phyloP scores from a whole-genome alignment of 2,113 vertebrate genomes.

The Crotophaga sulcirostris region DNA sequence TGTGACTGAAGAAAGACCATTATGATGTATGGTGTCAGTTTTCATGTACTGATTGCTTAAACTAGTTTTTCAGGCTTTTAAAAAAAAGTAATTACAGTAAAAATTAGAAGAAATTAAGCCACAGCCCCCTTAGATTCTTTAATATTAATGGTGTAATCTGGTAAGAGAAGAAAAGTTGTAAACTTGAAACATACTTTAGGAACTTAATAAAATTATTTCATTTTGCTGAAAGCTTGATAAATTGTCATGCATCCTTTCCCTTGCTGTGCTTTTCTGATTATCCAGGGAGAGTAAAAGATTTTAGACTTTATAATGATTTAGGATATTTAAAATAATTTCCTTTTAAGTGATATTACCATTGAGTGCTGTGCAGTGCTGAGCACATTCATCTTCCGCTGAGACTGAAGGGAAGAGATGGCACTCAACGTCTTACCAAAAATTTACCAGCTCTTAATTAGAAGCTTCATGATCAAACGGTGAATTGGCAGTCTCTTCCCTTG shows the following conservation, averaged over 20 bases:
- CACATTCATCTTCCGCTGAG: background rate
- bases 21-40: background rate
- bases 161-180: background rate
- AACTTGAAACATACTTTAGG: background rate
- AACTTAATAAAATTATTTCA: background rate
- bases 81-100: background rate
- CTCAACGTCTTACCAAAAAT: background rate
- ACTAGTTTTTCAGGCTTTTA: constrained; percentile 33
- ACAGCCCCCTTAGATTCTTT: background rate
- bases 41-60: background rate
- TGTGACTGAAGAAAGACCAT: background rate
- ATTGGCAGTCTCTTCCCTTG: background rate
- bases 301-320: background rate
- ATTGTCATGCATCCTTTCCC: background rate
- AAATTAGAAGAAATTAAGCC: background rate
- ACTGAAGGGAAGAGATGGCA: background rate
- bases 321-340: background rate
- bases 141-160: background rate
- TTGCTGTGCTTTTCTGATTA: background rate
- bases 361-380: background rate
- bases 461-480: background rate
- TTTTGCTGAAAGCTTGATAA: background rate
- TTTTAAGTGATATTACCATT: background rate
- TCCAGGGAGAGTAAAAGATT: background rate
- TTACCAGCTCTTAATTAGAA: accelerated